Conservation (phyloP, 2,113 vertebrate species). For the Taxidea taxus region DNA sequence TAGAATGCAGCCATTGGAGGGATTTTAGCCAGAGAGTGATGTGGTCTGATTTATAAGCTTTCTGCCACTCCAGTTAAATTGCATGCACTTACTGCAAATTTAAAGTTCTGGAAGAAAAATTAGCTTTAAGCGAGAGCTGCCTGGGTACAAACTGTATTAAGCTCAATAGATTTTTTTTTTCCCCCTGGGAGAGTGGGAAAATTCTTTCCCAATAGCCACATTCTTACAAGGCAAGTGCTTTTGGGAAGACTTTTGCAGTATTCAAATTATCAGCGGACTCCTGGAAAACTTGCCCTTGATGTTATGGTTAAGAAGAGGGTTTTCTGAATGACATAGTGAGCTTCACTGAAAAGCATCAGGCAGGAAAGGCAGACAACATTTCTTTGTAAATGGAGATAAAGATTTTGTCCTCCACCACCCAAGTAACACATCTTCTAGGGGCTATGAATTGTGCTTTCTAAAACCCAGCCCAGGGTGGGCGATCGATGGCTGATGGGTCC, state of each 20-base stretch:
- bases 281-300: background rate
- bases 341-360: background rate
- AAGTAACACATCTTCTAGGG: background rate
- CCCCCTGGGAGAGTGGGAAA: background rate
- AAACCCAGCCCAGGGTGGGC: background rate
- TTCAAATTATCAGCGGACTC: background rate
- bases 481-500: background rate
- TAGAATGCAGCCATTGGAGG: constrained; percentile 1
- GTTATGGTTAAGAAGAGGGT: background rate
- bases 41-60: constrained; percentile 48
- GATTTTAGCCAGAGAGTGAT: constrained; percentile 18
- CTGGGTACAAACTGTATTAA: constrained; percentile 32
- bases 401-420: background rate
- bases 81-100: constrained; percentile 31
- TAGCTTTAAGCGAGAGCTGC: constrained; percentile 17
- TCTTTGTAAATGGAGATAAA: background rate
- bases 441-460: background rate
- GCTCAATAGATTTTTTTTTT: background rate
- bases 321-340: background rate
- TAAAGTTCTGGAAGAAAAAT: constrained; percentile 51
- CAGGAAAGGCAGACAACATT: background rate
- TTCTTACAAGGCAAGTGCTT: background rate
- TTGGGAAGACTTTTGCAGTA: background rate
- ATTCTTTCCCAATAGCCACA: background rate
- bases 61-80: constrained; percentile 29